Percentiles rank a stretch among this genome's conserved stretches.
These are phyloP conservation scores for Porites cylindrica DNA, from an alignment of 92 coral and sea anemone species.

Conservation along the genomic window DNA sequence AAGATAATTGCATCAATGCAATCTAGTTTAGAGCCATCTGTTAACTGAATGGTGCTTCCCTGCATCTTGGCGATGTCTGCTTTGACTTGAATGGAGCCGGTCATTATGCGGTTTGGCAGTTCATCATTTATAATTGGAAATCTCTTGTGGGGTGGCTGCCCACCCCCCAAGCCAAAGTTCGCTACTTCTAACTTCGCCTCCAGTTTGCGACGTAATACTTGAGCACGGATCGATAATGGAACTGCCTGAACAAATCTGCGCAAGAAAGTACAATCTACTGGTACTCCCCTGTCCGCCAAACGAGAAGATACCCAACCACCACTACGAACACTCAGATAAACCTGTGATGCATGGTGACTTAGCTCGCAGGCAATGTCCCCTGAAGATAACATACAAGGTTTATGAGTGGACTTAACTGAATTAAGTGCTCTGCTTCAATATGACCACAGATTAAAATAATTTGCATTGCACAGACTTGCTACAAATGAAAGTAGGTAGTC, in stretches of 20 bases:
- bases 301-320: conserved; percentile 81
- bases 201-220: conserved; percentile 24
- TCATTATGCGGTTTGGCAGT: conserved; percentile 85
- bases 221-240: conserved; percentile 43
- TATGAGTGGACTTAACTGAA: neutral
- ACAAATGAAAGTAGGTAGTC: too few species aligned
- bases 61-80: conserved; percentile 61
- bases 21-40: conserved; percentile 78
- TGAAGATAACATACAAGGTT: neutral
- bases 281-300: conserved; percentile 69
- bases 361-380: conserved; percentile 95
- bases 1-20: conserved; percentile 81
- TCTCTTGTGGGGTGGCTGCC: conserved; percentile 25
- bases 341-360: conserved; percentile 88
- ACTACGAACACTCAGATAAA: conserved; percentile 81
- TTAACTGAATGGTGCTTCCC: conserved; percentile 65
- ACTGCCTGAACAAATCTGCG: conserved; percentile 38
- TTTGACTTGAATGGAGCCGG: conserved; percentile 80
- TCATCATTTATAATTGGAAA: conserved; percentile 76
- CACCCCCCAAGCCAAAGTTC: conserved; percentile 78
- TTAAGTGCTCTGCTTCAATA: neutral
- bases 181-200: conserved; percentile 43
- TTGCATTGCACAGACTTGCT: too few species aligned
- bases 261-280: conserved; percentile 54
- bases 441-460: neutral